Conservation (phyloP, 2,888 invertebrate genomes). For the Metopia argyrocephala region DNA sequence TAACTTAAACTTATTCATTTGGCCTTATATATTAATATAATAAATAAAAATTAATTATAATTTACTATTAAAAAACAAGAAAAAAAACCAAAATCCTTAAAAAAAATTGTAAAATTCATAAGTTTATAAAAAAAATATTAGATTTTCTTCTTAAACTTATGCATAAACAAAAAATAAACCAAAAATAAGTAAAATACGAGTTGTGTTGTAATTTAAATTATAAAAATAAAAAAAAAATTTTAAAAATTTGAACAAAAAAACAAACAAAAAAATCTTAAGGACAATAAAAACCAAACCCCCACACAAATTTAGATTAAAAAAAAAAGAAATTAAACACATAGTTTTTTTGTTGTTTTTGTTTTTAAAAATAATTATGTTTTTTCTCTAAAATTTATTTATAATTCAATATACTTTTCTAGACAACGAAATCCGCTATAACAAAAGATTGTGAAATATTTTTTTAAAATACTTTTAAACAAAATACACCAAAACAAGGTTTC, state of each 20-base stretch:
- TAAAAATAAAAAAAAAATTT: conserved; percentile 33
- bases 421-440: conserved; percentile 47
- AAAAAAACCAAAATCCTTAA: conserved; percentile 17
- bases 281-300: conserved; percentile 70
- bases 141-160: conserved; percentile 48
- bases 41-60: conserved; percentile 44
- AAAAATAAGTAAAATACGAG: conserved; percentile 52
- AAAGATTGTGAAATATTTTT: conserved; percentile 24
- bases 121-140: conserved; percentile 49
- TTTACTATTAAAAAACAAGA: conserved; percentile 53
- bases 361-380: conserved; percentile 13
- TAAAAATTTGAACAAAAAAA: conserved; percentile 30
- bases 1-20: conserved; percentile 72
- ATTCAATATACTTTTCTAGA: conserved; percentile 3
- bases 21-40: conserved; percentile 74
- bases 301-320: conserved; percentile 53
- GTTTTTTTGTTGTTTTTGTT: conserved; percentile 22
- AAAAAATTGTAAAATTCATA: conserved; percentile 11
- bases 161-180: conserved; percentile 42
- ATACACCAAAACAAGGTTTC: conserved; percentile 66
- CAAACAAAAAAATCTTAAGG: conserved; percentile 68
- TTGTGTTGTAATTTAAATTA: conserved; percentile 65
- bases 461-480: conserved; percentile 47
- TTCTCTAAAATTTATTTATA: not conserved
- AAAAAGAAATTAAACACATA: conserved; percentile 21